Evolutionary conservation across 2,113 vertebrate genomes (phyloP), one percentile per base, ranked within the genome.

Genomic region (Saimiri boliviensis): DNA sequence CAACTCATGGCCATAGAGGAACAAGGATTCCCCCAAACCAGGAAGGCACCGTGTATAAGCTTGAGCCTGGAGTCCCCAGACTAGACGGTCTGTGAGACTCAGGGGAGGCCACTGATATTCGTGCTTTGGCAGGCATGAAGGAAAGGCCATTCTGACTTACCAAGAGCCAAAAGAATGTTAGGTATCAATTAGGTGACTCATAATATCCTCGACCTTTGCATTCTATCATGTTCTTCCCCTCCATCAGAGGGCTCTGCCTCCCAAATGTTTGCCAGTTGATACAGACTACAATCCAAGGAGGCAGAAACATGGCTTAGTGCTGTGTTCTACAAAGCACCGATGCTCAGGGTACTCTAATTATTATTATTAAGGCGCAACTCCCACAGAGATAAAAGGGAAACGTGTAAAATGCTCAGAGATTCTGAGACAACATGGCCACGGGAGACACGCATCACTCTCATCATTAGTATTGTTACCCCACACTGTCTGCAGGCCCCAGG

Each of bases 241-340:
- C n/a, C 56, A 86, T 63, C 92, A 74, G 60, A 96, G 25, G 63
- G 60, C 30, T 84, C 81, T 35, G 60, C 58, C 47, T 49, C 45
- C n/a, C 52, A 81, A 35, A 63, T 49, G 54, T 82, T 82, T 97
- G 74, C 60, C 86, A 77, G 83, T 91, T 95, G 35, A 71, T 27
- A 89, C 8, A 95, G 58, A 95, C 54, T 92, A 54, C 11, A 25
- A 35, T 70, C n/a, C 56, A 7, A 76, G 32, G 56, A 94, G 82
- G 94, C 82, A 97, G 68, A 96, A 89, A 86, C 68, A 91, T 11
- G 25, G 63, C 76, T 95, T 94, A 86, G 89, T 84, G 23, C 56
- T 85, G 80, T 96, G 58, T 96, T 98, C 81, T 92, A 71, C 80
- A 89, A 96, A 96, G 81, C 63, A 96, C 76, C 92, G 91, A 96